Conservation (phyloP, 2,113 vertebrate genomes). For the Patagioenas fasciata region DNA sequence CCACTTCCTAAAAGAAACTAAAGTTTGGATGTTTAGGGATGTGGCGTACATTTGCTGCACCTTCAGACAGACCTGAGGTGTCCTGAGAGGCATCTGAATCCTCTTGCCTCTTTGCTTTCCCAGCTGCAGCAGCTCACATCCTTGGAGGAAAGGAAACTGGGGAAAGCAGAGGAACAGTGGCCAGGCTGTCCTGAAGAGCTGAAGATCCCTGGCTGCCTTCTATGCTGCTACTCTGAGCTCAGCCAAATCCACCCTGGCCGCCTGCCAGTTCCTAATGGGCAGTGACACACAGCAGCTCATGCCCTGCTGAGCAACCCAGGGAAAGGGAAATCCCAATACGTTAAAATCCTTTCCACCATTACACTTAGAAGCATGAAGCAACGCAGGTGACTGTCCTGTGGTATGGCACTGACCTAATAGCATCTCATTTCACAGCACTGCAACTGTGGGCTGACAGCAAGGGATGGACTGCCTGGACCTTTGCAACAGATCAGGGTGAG, state of each 20-base stretch:
- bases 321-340: not conserved
- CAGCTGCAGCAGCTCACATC: not conserved
- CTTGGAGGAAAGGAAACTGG: not conserved
- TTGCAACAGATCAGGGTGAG: not conserved
- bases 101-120: not conserved
- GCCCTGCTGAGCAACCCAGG: not conserved
- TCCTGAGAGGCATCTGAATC: not conserved
- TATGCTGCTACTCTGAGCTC: not conserved
- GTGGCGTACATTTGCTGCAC: not conserved
- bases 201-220: not conserved
- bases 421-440: not conserved
- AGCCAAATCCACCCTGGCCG: not conserved
- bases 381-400: not conserved
- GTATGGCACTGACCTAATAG: not conserved
- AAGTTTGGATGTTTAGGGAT: not conserved
- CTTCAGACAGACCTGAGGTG: not conserved
- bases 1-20: not conserved
- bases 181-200: not conserved
- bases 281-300: not conserved
- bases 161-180: not conserved
- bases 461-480: not conserved
- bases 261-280: not conserved
- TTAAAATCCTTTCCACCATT: not conserved
- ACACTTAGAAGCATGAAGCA: not conserved
- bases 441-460: not conserved